Conservation (phyloP, 92 coral and sea anemone species). For the Porites lobata region DNA sequence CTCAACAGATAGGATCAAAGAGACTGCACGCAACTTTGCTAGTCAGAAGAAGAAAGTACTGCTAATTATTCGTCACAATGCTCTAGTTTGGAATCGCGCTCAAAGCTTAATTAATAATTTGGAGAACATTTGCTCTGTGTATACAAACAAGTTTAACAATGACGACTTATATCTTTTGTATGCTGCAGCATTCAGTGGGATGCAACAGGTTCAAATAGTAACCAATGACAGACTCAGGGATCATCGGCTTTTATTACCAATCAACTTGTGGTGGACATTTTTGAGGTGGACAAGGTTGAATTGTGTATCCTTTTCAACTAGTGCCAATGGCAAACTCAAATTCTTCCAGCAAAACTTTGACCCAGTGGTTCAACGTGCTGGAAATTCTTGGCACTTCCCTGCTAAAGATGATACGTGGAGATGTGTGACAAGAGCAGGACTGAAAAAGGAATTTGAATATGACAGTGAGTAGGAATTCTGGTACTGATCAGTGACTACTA, state of each 20-base stretch:
- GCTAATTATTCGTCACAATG: slow-evolving; percentile 72
- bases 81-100: slow-evolving; percentile 58
- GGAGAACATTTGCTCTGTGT: slow-evolving; percentile 45
- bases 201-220: slow-evolving; percentile 69
- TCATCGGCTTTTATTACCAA: slow-evolving; percentile 80
- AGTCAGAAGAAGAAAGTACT: slow-evolving; percentile 75
- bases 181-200: slow-evolving; percentile 88
- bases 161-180: slow-evolving; percentile 89
- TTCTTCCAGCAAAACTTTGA: slow-evolving; percentile 78
- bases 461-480: background rate
- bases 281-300: slow-evolving; percentile 91
- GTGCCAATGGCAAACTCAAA: slow-evolving; percentile 41
- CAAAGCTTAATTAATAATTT: slow-evolving; percentile 48
- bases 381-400: slow-evolving; percentile 90
- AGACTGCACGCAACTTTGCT: slow-evolving; percentile 62
- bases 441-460: background rate
- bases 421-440: slow-evolving; percentile 70
- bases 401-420: slow-evolving; percentile 82
- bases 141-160: slow-evolving; percentile 41
- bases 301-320: slow-evolving; percentile 67
- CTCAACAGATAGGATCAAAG: slow-evolving; percentile 54
- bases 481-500: background rate
- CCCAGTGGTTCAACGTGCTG: slow-evolving; percentile 88
- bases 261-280: slow-evolving; percentile 68
- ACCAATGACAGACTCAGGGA: slow-evolving; percentile 92